Conservation (phyloP, 2,113 vertebrate genomes). For the Haliaeetus leucogaster region DNA sequence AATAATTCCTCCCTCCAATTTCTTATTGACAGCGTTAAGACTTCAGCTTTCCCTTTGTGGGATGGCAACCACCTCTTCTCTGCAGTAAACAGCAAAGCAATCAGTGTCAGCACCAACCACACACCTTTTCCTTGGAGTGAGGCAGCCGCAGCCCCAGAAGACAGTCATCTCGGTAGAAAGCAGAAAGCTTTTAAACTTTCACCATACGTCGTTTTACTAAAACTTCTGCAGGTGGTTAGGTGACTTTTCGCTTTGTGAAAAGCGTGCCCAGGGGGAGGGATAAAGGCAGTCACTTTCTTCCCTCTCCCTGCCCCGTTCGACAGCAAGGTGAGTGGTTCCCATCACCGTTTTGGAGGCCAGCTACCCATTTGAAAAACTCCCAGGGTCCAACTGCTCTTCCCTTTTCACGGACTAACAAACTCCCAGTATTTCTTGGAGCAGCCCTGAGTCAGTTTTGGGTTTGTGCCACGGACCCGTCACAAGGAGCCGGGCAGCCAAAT, state of each 20-base stretch:
- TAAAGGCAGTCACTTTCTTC: not conserved
- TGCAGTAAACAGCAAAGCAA: not conserved
- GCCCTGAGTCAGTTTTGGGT: slow-evolving; percentile 4
- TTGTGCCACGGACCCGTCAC: not conserved
- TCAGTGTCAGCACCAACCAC: not conserved
- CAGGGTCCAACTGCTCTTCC: not conserved
- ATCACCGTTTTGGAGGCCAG: not conserved
- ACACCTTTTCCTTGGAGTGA: not conserved
- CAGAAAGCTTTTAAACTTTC: not conserved
- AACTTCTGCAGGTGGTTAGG: not conserved
- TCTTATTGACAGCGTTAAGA: not conserved
- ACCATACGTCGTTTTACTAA: not conserved
- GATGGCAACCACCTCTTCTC: not conserved
- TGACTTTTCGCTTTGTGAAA: not conserved
- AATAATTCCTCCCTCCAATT: not conserved
- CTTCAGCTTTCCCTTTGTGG: slow-evolving; percentile 15
- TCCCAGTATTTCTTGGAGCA: not conserved
- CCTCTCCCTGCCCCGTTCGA: rapidly evolving
- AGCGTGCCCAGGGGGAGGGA: rapidly evolving
- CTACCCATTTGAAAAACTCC: not conserved
- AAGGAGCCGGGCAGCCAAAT: slow-evolving; percentile 10
- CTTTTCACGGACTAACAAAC: not conserved
- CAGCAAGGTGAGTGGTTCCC: not conserved
- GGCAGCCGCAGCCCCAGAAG: not conserved
- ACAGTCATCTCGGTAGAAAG: not conserved